Percentiles rank a stretch among this genome's conserved stretches.
These are phyloP conservation scores for Rhabditoides inermis DNA, from an alignment of 2,888 invertebrate species.

Conservation along the genomic window DNA sequence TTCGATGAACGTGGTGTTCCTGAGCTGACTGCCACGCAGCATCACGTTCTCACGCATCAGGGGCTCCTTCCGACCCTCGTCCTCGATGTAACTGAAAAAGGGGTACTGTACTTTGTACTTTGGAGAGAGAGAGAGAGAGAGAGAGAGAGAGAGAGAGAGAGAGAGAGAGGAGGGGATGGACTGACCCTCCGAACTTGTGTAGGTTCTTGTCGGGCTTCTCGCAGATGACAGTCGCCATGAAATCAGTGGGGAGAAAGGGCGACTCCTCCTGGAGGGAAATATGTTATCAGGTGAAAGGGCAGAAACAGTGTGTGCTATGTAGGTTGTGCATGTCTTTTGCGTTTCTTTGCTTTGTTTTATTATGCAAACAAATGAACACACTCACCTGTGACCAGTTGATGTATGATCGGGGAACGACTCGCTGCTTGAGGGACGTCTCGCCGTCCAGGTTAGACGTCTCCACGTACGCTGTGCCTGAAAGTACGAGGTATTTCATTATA, in stretches of 20 bases:
- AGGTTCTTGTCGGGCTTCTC: slow-evolving; percentile 90
- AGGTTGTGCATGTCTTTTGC: no score
- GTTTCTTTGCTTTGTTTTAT: not conserved
- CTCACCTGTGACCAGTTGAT: slow-evolving; percentile 62
- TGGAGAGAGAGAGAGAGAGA: not conserved
- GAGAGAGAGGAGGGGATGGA: not conserved
- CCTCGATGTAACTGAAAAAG: slow-evolving; percentile 10
- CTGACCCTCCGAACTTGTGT: slow-evolving; percentile 76
- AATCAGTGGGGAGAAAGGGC: slow-evolving; percentile 53
- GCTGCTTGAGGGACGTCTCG: slow-evolving; percentile 86
- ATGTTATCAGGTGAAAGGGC: not conserved
- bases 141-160: not conserved
- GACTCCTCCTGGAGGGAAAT: slow-evolving; percentile 17
- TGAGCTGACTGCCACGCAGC: slow-evolving; percentile 81
- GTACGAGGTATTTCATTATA: no score
- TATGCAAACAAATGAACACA: no score
- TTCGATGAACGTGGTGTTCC: slow-evolving; percentile 91
- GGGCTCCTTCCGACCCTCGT: slow-evolving; percentile 67
- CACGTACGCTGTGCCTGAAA: slow-evolving; percentile 83
- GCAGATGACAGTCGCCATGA: slow-evolving; percentile 76
- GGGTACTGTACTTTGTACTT: no score
- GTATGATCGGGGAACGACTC: slow-evolving; percentile 54
- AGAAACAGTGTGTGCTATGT: no score
- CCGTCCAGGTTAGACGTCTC: slow-evolving; percentile 94
- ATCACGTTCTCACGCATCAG: slow-evolving; percentile 81